Percentiles rank a stretch among this genome's conserved stretches.
phyloP scores from a whole-genome alignment of 2,113 vertebrate species.

The Monopterus albus region DNA sequence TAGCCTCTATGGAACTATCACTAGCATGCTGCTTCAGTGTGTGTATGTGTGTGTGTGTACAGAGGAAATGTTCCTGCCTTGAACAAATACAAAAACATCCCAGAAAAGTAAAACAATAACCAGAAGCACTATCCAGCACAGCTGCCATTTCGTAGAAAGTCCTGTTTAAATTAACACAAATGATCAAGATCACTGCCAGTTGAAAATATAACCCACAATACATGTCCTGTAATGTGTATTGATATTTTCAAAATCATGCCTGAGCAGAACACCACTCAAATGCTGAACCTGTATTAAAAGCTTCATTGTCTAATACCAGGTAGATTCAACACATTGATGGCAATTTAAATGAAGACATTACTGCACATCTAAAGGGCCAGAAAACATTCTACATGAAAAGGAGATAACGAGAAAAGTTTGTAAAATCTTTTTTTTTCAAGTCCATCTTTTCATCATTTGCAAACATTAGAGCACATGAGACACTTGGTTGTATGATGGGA shows the following conservation, averaged over 20 bases:
- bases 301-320: not conserved
- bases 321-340: conserved; percentile 3
- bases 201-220: not conserved
- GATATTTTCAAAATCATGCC: not conserved
- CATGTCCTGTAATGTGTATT: not conserved
- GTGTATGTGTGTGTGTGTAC: too few relatives aligned
- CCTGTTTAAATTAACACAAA: not conserved
- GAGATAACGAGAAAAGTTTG: conserved; percentile 39
- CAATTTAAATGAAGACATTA: conserved; percentile 14
- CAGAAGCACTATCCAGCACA: not conserved
- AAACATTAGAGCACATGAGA: conserved; percentile 34
- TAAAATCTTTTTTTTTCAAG: conserved; percentile 37
- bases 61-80: too few relatives aligned
- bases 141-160: not conserved
- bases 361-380: not conserved
- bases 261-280: not conserved
- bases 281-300: not conserved
- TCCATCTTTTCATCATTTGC: conserved; percentile 43
- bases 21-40: too few relatives aligned
- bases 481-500: conserved; percentile 49
- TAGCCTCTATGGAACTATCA: too few relatives aligned
- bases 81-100: too few relatives aligned
- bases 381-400: not conserved
- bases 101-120: not conserved
- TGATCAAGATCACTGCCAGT: not conserved